These are phyloP conservation scores for Rhinatrema bivittatum DNA, from an alignment of 2,797 vertebrate species.

Conservation along the genomic window DNA sequence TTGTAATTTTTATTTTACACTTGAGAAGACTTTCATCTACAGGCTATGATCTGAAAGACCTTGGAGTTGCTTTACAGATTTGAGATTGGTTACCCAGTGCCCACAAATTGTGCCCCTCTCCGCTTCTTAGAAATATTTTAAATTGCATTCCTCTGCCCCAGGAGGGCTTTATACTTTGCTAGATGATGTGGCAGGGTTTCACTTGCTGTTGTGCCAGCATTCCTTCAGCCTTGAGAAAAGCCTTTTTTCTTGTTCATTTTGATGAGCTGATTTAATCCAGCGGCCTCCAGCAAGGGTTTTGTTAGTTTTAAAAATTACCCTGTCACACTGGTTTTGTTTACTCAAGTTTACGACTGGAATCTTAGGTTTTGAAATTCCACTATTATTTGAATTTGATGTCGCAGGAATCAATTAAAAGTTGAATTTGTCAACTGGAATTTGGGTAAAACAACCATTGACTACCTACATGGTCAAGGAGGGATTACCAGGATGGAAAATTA, in stretches of 20 bases:
- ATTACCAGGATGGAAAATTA: not conserved
- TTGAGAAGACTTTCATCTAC: slow-evolving; percentile 3
- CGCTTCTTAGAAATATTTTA: slow-evolving; percentile 21
- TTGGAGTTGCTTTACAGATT: slow-evolving; percentile 21
- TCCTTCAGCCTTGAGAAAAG: slow-evolving; percentile 14
- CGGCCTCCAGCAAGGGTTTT: slow-evolving; percentile 33
- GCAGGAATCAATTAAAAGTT: slow-evolving; percentile 5
- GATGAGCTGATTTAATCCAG: slow-evolving; percentile 35
- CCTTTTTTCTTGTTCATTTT: slow-evolving; percentile 7
- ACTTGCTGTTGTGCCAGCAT: slow-evolving; percentile 16
- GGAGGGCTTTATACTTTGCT: slow-evolving; percentile 27
- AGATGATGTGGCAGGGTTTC: slow-evolving; percentile 25
- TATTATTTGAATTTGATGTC: slow-evolving; percentile 30
- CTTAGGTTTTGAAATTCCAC: slow-evolving; percentile 17
- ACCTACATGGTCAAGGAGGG: not conserved
- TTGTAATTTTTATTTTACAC: slow-evolving; percentile 15
- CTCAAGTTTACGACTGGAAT: slow-evolving; percentile 31
- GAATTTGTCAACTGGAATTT: not conserved
- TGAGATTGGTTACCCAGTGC: slow-evolving; percentile 13
- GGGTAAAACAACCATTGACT: not conserved
- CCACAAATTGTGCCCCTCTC: slow-evolving; percentile 15
- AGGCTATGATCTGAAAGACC: slow-evolving; percentile 24
- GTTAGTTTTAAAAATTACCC: slow-evolving; percentile 38
- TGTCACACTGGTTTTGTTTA: slow-evolving; percentile 33
- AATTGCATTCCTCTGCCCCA: slow-evolving; percentile 29